A percentile compares a stretch with the other conserved stretches of the same genome.
phyloP scores from a whole-genome alignment of 1,140 invertebrate genomes.

The Leptestheria dahalacensis region DNA sequence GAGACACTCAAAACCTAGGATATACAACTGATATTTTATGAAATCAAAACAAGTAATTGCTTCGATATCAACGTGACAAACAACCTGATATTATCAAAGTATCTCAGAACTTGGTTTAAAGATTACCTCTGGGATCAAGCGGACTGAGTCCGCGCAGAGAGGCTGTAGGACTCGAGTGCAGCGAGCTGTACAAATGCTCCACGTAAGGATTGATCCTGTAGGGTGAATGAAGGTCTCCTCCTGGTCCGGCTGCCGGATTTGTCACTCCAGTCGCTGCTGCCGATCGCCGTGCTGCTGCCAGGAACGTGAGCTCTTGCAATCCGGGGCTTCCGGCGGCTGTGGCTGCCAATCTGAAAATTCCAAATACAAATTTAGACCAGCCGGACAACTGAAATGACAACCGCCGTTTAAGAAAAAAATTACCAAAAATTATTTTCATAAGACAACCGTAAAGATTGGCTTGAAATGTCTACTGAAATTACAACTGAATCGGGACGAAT shows the following conservation, averaged over 20 bases:
- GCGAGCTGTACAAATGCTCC: slow-evolving; percentile 46
- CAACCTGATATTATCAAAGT: too few relatives aligned
- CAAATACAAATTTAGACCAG: slow-evolving; percentile 3
- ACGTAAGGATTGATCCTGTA: slow-evolving; percentile 49
- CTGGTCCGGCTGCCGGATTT: slow-evolving; percentile 22
- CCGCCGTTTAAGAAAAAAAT: neutral
- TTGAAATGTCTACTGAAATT: neutral
- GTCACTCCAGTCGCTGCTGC: slow-evolving; percentile 25
- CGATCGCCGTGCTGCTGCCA: slow-evolving; percentile 31
- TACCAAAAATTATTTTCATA: neutral
- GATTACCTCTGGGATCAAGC: slow-evolving; percentile 29
- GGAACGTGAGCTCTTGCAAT: slow-evolving; percentile 28
- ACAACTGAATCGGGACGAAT: neutral
- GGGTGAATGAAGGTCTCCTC: slow-evolving; percentile 38
- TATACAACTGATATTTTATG: too few relatives aligned
- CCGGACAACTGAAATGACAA: neutral
- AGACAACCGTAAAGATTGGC: neutral
- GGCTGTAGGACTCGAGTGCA: slow-evolving; percentile 36
- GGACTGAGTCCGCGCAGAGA: slow-evolving; percentile 32
- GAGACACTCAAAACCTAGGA: too few relatives aligned
- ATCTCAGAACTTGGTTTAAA: too few relatives aligned
- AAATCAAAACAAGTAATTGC: too few relatives aligned
- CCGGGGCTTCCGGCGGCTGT: slow-evolving; percentile 21
- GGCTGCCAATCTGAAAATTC: slow-evolving; percentile 9
- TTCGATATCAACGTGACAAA: too few relatives aligned